phyloP scores from a whole-genome alignment of 1,140 invertebrate species.

The Drosophila littoralis region DNA sequence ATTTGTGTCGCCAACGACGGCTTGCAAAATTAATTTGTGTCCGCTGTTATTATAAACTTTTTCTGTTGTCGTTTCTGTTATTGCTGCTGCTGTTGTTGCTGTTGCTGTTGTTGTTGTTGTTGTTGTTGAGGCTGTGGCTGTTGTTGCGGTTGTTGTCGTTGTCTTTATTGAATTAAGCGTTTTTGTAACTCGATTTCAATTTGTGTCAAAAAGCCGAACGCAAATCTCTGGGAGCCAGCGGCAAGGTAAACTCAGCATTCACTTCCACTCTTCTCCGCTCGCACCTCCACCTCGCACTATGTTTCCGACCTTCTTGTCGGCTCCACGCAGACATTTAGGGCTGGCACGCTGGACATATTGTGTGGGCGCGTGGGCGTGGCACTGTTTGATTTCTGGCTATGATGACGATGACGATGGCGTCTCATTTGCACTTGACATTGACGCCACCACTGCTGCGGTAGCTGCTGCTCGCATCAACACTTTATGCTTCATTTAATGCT shows the following conservation, averaged over 20 bases:
- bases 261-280: not conserved
- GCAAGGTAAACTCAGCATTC: constrained; percentile 40
- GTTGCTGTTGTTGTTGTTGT: constrained; percentile 33
- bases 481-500: constrained; percentile 73
- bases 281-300: not conserved
- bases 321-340: not conserved
- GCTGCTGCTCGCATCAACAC: constrained; percentile 66
- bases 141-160: constrained; percentile 39
- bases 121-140: constrained; percentile 14
- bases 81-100: constrained; percentile 50
- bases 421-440: constrained; percentile 74
- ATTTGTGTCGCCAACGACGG: constrained; percentile 77
- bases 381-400: constrained; percentile 48
- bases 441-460: constrained; percentile 40
- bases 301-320: not conserved
- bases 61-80: constrained; percentile 45
- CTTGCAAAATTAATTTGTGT: constrained; percentile 81
- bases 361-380: constrained; percentile 17
- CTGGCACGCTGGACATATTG: constrained; percentile 2
- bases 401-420: constrained; percentile 37
- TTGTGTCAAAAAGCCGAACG: constrained; percentile 64
- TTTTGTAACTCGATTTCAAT: constrained; percentile 67
- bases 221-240: constrained; percentile 44
- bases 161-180: constrained; percentile 69
- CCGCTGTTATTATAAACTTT: constrained; percentile 79